Base-by-base conservation (phyloP, 2,888 invertebrate genomes). In the Chrysolina haemoptera region DNA sequence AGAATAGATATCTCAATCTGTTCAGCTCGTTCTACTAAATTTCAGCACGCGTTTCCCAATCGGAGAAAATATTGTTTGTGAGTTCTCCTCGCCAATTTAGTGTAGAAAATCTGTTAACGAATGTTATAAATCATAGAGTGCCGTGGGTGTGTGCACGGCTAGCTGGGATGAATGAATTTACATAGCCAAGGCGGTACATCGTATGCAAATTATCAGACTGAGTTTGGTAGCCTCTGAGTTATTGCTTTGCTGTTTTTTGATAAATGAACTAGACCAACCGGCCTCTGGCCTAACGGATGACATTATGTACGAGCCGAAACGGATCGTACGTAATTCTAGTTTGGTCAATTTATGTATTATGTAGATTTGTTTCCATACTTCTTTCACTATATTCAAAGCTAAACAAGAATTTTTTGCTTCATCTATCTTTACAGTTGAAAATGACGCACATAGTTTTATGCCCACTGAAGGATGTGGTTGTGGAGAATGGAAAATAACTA, bases 61-160 rank as follows among this genome's bases (percentile, higher is more conserved):
- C 18, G 53, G 16, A 67, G 53, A 55, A 53, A 67, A 16, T n/a
- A 20, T 55, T 67, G 41, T 67, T 67, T 48, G 18, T 55, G 67
- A 35, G 40, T 53, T 40, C 35, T 22, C 67, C 40, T 40, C 20
- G 59, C 46, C 76, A 68, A 70, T 71, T 73, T 55, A 27, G 53
- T 71, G 71, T 64, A 62, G 62, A 67, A 68, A 80, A 80, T 80
- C 79, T 78, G 77, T 80, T 80, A 81, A 81, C 80, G 77, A 81
- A 80, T 73, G 75, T 75, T 71, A 80, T 82, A 81, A 82, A 82
- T 81, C 79, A 80, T 79, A 78, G 67, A 70, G 71, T 62, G 67
- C 76, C 67, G 79, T 80, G 82, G 79, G 78, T 79, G 77, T 75
- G 71, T 76, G 74, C 73, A 74, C 70, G 77, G 74, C 74, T 74